phyloP scores from a whole-genome alignment of 1,140 invertebrate species.

The Leptoteleia sp. region DNA sequence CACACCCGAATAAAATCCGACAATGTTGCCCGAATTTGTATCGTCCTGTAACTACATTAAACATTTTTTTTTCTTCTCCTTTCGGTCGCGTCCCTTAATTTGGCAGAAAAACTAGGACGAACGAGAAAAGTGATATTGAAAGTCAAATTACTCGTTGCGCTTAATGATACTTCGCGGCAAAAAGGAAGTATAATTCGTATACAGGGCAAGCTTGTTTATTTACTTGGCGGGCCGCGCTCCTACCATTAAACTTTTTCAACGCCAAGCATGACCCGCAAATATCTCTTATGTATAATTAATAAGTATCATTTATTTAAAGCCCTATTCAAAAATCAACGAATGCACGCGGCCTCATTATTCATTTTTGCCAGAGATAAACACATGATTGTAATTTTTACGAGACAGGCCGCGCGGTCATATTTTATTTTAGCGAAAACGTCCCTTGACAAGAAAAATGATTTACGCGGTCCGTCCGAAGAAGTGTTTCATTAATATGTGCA shows the following conservation, averaged over 20 bases:
- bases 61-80: too few relatives aligned
- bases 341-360: slow-evolving; percentile 13
- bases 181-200: slow-evolving; percentile 15
- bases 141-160: slow-evolving; percentile 30
- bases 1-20: neutral
- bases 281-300: slow-evolving; percentile 38
- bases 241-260: slow-evolving; percentile 9
- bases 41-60: slow-evolving; percentile 13
- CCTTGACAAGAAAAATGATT: slow-evolving; percentile 57
- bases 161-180: slow-evolving; percentile 19
- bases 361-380: slow-evolving; percentile 36
- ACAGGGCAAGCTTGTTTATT: slow-evolving; percentile 25
- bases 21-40: neutral
- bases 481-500: slow-evolving; percentile 53
- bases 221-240: slow-evolving; percentile 4
- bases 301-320: slow-evolving; percentile 26
- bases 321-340: neutral
- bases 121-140: slow-evolving; percentile 13
- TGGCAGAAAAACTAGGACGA: neutral
- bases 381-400: slow-evolving; percentile 52
- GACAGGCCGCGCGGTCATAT: slow-evolving; percentile 19
- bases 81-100: slow-evolving; percentile 4
- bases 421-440: slow-evolving; percentile 28
- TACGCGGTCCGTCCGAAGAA: slow-evolving; percentile 34
- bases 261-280: neutral